A percentile compares a stretch with the other conserved stretches of the same genome.
These are phyloP conservation scores for Noctuana brunneofusca DNA, from an alignment of 2,888 invertebrate genomes.

Conservation along the genomic window DNA sequence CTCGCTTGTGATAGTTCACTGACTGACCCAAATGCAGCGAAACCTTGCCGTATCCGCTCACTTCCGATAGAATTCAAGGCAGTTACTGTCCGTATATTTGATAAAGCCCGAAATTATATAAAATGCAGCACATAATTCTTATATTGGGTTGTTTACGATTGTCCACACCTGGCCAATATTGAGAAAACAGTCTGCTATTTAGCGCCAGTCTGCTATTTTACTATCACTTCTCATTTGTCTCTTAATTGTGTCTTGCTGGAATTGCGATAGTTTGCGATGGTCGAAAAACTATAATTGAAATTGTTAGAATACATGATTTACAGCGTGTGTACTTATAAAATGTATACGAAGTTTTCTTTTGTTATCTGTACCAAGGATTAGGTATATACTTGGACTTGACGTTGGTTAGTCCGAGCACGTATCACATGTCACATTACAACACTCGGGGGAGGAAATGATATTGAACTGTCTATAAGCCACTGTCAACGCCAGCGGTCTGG, in stretches of 20 bases:
- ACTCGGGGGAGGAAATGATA: neutral
- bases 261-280: no score
- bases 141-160: no score
- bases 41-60: conserved; percentile 40
- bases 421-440: neutral
- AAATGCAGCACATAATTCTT: no score
- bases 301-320: no score
- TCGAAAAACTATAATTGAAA: no score
- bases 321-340: no score
- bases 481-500: neutral
- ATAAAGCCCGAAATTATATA: conserved; percentile 19
- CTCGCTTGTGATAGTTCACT: neutral
- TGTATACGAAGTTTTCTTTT: neutral
- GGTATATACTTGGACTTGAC: neutral
- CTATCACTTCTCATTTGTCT: no score
- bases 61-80: conserved; percentile 36
- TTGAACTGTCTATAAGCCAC: neutral
- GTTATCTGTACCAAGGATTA: neutral
- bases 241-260: no score
- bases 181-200: no score
- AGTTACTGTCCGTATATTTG: conserved; percentile 1
- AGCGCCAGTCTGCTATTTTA: no score
- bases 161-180: no score
- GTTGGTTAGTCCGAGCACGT: neutral
- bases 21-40: conserved; percentile 37